These are phyloP conservation scores for Buceros bicornis DNA, from an alignment of 2,797 vertebrate genomes.

Conservation along the genomic window DNA sequence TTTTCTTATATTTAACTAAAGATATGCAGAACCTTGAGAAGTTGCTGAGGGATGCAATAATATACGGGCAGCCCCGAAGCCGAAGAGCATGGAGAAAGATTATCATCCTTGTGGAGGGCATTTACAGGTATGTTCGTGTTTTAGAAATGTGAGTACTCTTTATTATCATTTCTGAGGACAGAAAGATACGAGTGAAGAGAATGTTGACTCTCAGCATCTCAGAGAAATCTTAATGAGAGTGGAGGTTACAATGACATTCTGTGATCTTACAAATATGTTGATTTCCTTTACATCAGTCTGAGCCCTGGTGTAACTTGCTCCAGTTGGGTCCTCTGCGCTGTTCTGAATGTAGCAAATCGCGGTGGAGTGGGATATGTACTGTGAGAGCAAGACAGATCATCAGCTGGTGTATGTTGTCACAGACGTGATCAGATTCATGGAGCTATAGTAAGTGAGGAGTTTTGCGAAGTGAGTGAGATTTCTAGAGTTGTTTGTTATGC, in stretches of 20 bases:
- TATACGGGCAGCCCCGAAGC: slow-evolving; percentile 90
- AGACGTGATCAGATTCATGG: not conserved
- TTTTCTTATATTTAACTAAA: slow-evolving; percentile 71
- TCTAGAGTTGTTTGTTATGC: not conserved
- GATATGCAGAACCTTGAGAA: slow-evolving; percentile 91
- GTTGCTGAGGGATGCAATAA: slow-evolving; percentile 88
- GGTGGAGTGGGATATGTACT: not conserved
- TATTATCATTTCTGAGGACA: not conserved
- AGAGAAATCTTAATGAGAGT: not conserved
- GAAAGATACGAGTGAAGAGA: not conserved
- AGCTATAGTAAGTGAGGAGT: not conserved
- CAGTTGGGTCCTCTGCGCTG: not conserved
- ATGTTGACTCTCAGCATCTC: not conserved
- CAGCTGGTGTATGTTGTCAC: not conserved
- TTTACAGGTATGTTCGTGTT: slow-evolving; percentile 89
- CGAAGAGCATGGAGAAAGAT: slow-evolving; percentile 94
- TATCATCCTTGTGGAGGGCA: slow-evolving; percentile 93
- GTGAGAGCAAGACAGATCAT: not conserved
- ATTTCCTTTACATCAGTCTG: not conserved
- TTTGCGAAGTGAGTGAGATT: not conserved
- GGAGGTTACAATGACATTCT: not conserved
- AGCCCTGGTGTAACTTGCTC: not conserved
- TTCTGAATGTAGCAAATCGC: not conserved
- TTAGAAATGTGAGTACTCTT: not conserved
- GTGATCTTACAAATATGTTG: not conserved